These are phyloP conservation scores for Zapus hudsonius DNA, from an alignment of 2,113 vertebrate species.

Conservation along the genomic window DNA sequence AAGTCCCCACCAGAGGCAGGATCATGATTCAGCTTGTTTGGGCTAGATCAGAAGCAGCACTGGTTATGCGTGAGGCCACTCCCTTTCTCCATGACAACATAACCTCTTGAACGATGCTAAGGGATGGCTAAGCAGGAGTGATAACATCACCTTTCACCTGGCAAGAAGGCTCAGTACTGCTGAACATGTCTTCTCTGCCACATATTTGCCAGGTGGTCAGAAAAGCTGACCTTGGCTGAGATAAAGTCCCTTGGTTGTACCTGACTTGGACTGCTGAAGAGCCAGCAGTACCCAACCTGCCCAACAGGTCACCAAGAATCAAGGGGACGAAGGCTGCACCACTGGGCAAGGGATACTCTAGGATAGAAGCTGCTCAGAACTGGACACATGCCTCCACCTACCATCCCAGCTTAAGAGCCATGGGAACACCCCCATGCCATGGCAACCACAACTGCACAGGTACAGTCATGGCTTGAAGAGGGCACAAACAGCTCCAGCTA, in stretches of 20 bases:
- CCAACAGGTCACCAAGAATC: neutral
- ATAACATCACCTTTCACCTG: slow-evolving; percentile 59
- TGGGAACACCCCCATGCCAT: neutral
- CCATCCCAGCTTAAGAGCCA: neutral
- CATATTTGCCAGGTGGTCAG: neutral
- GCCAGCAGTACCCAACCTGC: neutral
- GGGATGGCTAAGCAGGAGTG: slow-evolving; percentile 18
- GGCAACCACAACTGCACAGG: neutral
- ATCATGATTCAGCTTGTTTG: slow-evolving; percentile 39
- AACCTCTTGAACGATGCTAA: slow-evolving; percentile 38
- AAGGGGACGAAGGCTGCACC: neutral
- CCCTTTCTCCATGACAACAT: slow-evolving; percentile 52
- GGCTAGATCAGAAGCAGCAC: slow-evolving; percentile 20
- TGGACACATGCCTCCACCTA: neutral
- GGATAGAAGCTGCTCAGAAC: neutral
- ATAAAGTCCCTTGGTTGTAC: neutral
- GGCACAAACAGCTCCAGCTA: neutral
- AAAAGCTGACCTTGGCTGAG: neutral
- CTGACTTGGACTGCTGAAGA: neutral
- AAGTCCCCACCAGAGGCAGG: neutral
- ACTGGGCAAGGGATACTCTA: neutral
- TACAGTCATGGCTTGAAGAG: neutral
- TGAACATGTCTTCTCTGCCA: slow-evolving; percentile 28
- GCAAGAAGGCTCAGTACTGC: slow-evolving; percentile 17
- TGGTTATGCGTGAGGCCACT: slow-evolving; percentile 4